Evolutionary conservation across 2,797 vertebrate genomes (phyloP).

Genomic region (Lophotriccus pileatus): DNA sequence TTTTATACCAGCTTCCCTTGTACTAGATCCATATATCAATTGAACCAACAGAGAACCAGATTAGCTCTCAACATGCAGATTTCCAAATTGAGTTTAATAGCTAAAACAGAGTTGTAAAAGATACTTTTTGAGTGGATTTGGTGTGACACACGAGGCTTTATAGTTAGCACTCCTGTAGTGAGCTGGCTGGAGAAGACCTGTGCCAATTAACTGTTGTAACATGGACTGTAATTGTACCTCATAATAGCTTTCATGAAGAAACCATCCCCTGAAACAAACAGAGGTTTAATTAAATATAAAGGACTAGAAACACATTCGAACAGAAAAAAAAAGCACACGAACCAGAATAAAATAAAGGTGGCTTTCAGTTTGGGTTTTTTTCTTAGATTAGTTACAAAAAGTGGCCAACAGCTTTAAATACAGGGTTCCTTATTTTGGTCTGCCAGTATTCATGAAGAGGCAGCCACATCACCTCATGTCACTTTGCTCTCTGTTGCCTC

Average conservation of each 20-base stretch:
- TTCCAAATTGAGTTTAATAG: not conserved
- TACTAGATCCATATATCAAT: not conserved
- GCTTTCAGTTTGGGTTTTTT: not conserved
- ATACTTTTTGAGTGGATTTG: not conserved
- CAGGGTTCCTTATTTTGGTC: not conserved
- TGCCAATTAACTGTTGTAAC: not conserved
- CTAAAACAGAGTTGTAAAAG: not conserved
- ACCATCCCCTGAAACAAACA: not conserved
- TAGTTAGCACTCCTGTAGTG: not conserved
- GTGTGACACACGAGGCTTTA: not conserved
- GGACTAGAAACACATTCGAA: not conserved
- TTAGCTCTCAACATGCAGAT: not conserved
- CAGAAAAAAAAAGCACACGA: not conserved
- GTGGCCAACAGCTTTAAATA: not conserved
- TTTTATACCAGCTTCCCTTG: not conserved
- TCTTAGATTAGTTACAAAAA: not conserved
- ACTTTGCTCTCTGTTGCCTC: not conserved
- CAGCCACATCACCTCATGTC: not conserved
- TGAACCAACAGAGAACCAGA: not conserved
- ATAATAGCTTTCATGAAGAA: not conserved
- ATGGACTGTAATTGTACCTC: not conserved
- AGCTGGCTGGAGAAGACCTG: not conserved
- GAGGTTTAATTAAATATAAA: not conserved
- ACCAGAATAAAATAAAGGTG: not conserved
- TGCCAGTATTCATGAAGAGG: not conserved